Base-by-base conservation (phyloP, 1,140 invertebrate genomes). In the Drosophila repletoides region DNA sequence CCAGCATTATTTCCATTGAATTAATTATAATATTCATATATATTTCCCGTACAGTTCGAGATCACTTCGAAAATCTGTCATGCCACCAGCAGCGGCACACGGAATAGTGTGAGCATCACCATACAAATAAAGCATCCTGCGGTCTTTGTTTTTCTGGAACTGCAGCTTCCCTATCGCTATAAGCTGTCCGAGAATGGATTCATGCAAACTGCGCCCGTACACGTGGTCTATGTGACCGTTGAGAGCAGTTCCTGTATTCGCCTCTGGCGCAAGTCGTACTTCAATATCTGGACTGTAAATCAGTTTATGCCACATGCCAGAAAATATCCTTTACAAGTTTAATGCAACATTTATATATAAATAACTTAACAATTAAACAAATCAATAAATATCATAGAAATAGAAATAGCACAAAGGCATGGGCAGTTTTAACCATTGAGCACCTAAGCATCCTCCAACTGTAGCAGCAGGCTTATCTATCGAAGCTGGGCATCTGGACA, bases 151-250 rank as follows among this genome's bases (percentile, higher is more conserved):
- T 90, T 88, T 38, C 49, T 91, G n/a, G 90, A 90, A 53, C 59
- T 91, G 5, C 45, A 81, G 21, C 56, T 88, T 10, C 52, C 83
- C 0, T 64, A 86, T 51, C 58, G 58, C 5, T 64, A 84, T 14
- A 84, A 84, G 31, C 73, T 91, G 5, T 90, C 90, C 2, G 79
- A 89, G 46, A 91, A 91, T 58, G 91, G 91, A 7, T 91, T 88
- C 56, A 84, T 91, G 71, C 81, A 87, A 55, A 61, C 90, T 2
- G 51, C 52, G 9, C 72, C 76, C 2, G 53, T 70, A 12, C 76
- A 84, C 49, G 72, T 75, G 3, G 69, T 91, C 7, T 64, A 83
- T 15, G 68, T 88, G 9, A 68, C 74, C 12, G 71, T 89, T 3
- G 59, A 76, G 17, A 45, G 45, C 29, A 31, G 10, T 3, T 29